phyloP scores from a whole-genome alignment of 2,797 vertebrate genomes.

The Hydrocynus forskahlii region DNA sequence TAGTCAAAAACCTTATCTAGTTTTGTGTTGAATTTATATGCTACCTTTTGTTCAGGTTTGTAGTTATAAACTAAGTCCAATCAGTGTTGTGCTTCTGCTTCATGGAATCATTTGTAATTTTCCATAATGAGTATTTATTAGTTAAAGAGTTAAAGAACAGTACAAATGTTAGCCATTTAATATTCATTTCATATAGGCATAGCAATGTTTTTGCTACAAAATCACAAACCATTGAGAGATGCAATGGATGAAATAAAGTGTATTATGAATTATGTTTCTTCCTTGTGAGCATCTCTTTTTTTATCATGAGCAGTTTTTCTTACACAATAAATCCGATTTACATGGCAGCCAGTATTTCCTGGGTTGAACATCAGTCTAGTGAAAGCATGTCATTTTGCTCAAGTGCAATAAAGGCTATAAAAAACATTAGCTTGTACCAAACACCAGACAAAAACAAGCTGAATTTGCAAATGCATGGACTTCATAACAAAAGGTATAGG shows the following conservation, averaged over 20 bases:
- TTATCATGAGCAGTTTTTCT: conserved; percentile 9
- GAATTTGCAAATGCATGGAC: background rate
- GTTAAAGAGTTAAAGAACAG: conserved; percentile 26
- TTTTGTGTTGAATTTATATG: conserved; percentile 35
- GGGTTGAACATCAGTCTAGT: background rate
- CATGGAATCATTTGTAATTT: conserved; percentile 25
- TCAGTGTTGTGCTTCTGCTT: conserved; percentile 27
- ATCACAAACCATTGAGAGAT: conserved; percentile 60
- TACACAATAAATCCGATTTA: conserved; percentile 24
- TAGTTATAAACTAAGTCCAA: conserved; percentile 16
- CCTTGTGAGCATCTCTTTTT: conserved; percentile 1
- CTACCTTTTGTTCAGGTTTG: conserved; percentile 22
- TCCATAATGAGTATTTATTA: conserved; percentile 42
- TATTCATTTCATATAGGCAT: conserved; percentile 45
- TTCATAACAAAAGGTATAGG: background rate
- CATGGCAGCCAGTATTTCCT: conserved; percentile 21
- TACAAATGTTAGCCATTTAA: conserved; percentile 14
- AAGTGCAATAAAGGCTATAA: background rate
- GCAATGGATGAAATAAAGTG: conserved; percentile 64
- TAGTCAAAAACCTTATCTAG: background rate
- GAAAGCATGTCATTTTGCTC: background rate
- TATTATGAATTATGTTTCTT: conserved; percentile 58
- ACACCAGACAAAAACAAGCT: conserved; percentile 9
- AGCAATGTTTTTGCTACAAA: conserved; percentile 52
- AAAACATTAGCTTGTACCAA: background rate